Conservation (phyloP, 1,140 invertebrate genomes). For the Protaetia brevitarsis region DNA sequence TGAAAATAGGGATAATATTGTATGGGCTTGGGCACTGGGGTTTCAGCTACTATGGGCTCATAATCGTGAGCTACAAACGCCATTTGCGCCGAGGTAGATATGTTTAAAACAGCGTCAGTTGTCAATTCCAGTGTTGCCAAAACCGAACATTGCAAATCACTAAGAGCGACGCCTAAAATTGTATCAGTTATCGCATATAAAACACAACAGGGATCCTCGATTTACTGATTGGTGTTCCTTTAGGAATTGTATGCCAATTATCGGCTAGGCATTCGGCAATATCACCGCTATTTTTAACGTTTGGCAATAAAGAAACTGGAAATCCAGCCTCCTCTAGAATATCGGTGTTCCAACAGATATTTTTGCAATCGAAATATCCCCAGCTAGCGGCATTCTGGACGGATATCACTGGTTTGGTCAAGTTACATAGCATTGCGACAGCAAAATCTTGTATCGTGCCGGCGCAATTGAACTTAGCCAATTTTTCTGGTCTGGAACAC, state of each 20-base stretch:
- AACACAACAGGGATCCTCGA: background rate
- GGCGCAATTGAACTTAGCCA: slow-evolving; percentile 64
- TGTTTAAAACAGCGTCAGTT: slow-evolving; percentile 76
- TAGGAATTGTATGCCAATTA: slow-evolving; percentile 74
- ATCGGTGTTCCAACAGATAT: slow-evolving; percentile 65
- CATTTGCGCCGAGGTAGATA: slow-evolving; percentile 85
- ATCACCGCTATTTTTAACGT: slow-evolving; percentile 63
- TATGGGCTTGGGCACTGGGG: slow-evolving; percentile 50
- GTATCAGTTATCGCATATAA: background rate
- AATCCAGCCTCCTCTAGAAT: slow-evolving; percentile 62
- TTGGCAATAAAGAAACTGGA: slow-evolving; percentile 69
- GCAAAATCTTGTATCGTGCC: slow-evolving; percentile 82
- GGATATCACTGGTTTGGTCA: slow-evolving; percentile 69
- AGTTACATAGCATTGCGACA: slow-evolving; percentile 71
- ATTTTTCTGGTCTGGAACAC: slow-evolving; percentile 58
- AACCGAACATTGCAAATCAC: slow-evolving; percentile 83
- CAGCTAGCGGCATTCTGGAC: slow-evolving; percentile 84
- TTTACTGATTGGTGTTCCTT: slow-evolving; percentile 65
- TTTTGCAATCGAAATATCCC: slow-evolving; percentile 77
- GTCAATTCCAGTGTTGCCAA: slow-evolving; percentile 66
- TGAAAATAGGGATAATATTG: slow-evolving; percentile 80
- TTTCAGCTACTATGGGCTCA: slow-evolving; percentile 46
- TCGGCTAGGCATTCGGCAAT: slow-evolving; percentile 62
- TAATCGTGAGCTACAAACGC: slow-evolving; percentile 63
- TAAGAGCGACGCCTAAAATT: slow-evolving; percentile 63